Conservation (phyloP, 1,140 invertebrate genomes). For the Halesus radiatus region DNA sequence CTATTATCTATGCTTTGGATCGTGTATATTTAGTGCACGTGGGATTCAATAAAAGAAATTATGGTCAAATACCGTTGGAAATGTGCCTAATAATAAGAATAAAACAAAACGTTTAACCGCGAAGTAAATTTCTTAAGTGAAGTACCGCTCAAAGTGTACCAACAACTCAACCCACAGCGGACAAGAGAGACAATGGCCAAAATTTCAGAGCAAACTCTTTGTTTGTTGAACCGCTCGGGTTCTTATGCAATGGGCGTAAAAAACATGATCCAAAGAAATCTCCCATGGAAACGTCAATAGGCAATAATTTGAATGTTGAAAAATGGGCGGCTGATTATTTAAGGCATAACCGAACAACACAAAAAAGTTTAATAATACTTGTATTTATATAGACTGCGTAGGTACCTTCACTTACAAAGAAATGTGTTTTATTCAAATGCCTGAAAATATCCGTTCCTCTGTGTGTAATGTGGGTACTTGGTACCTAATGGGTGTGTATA, state of each 20-base stretch:
- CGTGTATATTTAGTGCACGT: no score
- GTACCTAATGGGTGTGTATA: no score
- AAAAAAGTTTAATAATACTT: background rate
- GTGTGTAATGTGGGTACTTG: no score
- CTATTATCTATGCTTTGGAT: no score
- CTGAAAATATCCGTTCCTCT: no score
- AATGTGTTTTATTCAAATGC: no score
- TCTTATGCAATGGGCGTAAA: constrained; percentile 25
- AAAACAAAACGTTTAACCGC: no score
- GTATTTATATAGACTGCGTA: no score
- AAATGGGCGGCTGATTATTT: background rate
- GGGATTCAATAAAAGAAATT: no score
- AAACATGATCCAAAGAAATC: constrained; percentile 14
- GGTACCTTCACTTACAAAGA: no score
- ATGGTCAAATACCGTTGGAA: background rate
- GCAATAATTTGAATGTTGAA: background rate
- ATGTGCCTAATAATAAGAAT: background rate
- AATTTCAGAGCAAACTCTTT: constrained; percentile 13
- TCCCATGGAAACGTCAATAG: constrained; percentile 5
- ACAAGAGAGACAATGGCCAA: background rate
- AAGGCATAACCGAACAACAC: background rate
- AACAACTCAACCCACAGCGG: background rate
- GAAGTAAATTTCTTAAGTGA: background rate
- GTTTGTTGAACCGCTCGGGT: background rate
- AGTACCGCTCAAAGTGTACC: background rate